Conservation (phyloP, 2,888 invertebrate genomes). For the Cactoblastis cactorum region DNA sequence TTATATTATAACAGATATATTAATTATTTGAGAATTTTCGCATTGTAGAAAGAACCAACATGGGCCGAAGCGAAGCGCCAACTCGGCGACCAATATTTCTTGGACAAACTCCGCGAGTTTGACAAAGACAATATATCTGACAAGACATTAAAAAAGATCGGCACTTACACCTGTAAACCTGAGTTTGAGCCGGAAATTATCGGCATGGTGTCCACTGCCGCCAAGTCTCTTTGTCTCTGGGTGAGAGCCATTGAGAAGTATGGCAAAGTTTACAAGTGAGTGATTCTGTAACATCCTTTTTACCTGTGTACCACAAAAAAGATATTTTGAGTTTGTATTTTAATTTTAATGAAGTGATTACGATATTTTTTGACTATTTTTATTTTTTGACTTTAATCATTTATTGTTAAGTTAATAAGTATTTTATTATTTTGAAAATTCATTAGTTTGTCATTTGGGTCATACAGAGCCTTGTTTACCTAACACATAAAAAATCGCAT, state of each 20-base stretch:
- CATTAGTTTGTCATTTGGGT: no score
- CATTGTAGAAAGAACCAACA: slow-evolving; percentile 83
- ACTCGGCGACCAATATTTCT: slow-evolving; percentile 88
- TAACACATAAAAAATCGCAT: no score
- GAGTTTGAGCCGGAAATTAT: slow-evolving; percentile 94
- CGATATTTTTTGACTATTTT: no score
- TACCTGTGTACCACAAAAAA: no score
- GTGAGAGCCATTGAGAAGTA: slow-evolving; percentile 95
- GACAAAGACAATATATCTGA: slow-evolving; percentile 94
- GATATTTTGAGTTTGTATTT: no score
- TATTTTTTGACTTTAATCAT: no score
- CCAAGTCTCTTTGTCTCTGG: slow-evolving; percentile 94
- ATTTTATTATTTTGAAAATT: no score
- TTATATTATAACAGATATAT: no score
- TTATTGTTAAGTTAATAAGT: no score
- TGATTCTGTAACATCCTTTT: neutral
- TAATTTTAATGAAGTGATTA: no score
- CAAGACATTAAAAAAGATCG: slow-evolving; percentile 89
- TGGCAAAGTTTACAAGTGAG: slow-evolving; percentile 90
- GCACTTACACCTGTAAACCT: slow-evolving; percentile 86
- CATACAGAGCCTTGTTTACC: no score
- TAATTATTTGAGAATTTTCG: neutral
- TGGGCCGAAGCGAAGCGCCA: slow-evolving; percentile 94
- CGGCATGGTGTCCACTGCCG: slow-evolving; percentile 89
- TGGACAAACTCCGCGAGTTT: slow-evolving; percentile 88